Base-by-base conservation (phyloP, 2,797 vertebrate genomes). In the Sebastes minor region DNA sequence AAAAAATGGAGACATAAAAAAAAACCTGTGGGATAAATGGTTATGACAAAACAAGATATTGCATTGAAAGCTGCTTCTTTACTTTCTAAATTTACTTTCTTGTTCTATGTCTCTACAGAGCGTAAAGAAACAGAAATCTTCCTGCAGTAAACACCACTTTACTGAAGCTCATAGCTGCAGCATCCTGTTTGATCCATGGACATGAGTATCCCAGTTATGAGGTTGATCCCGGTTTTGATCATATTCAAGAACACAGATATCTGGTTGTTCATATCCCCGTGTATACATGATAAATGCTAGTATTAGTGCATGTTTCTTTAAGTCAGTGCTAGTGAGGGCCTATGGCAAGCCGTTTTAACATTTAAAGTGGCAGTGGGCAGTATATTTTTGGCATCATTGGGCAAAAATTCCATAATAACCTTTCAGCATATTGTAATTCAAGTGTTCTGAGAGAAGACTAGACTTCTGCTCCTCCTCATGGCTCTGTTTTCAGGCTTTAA, bases 1-100 rank as follows among this genome's bases (percentile, higher is more conserved):
- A n/a, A 20, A 78, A 66, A 57, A 72, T 30, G 60, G 35, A 68
- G 62, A 32, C 1, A 4, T 28, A 42, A 75, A 30, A 46, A 70
- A 68, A 32, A 83, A 81, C 82, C 89, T 91, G 87, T 30, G 70
- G 89, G 70, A 88, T 80, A 81, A 85, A 91, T 49, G 42, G 12
- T 70, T 85, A 76, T 74, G 61, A 84, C 76, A 83, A 35, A 85
- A 79, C 52, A 75, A 60, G 73, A 53, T 49, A 61, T n/a, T 60
- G 16, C 66, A 77, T 55, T 42, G 4, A 14, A 70, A 25, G 22
- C 57, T 14, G 2, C 22, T 30, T 78, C 2, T 57, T 64, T 49
- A n/a, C 14, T 28, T 38, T 25, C 9, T 20, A 11, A 59, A n/a
- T 33, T 5, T 28, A 25, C 23, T 25, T 25, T 25, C 23, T 30